phyloP scores from a whole-genome alignment of 1,140 invertebrate genomes.

The Linepithema humile region DNA sequence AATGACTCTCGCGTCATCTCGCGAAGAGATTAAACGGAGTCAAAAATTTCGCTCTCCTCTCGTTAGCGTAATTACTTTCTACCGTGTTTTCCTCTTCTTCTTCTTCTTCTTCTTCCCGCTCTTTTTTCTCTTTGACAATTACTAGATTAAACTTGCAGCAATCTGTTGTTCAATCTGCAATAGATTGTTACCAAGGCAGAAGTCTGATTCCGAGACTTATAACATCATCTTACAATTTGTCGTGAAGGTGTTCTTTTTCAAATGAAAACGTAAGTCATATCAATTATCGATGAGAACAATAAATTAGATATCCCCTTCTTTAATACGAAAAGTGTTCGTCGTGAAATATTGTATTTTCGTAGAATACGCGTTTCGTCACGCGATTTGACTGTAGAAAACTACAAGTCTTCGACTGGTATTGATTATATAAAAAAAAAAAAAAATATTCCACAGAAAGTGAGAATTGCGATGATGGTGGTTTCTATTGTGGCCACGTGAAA shows the following conservation, averaged over 20 bases:
- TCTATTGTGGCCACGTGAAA: neutral
- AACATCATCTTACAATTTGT: neutral
- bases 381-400: neutral
- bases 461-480: neutral
- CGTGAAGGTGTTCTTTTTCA: constrained; percentile 16
- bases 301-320: constrained; percentile 38
- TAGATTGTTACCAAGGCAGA: neutral
- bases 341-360: constrained; percentile 45
- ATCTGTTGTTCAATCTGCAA: constrained; percentile 40
- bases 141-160: neutral
- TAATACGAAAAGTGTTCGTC: constrained; percentile 1
- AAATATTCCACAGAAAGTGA: constrained; percentile 8
- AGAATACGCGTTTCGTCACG: constrained; percentile 27
- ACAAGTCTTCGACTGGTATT: neutral
- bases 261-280: constrained; percentile 42
- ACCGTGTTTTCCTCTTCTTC: constrained; percentile 8
- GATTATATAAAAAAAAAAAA: neutral
- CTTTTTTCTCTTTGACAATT: neutral
- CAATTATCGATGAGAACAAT: constrained; percentile 44
- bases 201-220: constrained; percentile 12
- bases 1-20: constrained; percentile 50
- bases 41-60: constrained; percentile 5
- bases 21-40: constrained; percentile 22
- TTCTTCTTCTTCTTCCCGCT: constrained; percentile 12
- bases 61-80: constrained; percentile 32